A percentile compares a stretch with the other conserved stretches of the same genome.
phyloP scores from a whole-genome alignment of 2,888 invertebrate genomes.

The Polydrusus cervinus region DNA sequence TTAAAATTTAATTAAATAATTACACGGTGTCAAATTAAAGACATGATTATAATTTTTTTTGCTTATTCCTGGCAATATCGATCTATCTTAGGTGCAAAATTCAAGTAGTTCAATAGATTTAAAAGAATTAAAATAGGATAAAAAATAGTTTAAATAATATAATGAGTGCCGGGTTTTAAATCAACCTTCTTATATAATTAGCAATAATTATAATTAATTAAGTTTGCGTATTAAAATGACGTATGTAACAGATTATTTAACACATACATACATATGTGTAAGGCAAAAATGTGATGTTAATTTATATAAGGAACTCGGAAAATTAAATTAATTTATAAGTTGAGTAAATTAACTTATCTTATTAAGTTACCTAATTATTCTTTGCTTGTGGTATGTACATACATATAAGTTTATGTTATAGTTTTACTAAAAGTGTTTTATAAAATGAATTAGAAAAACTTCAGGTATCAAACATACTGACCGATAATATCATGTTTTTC shows the following conservation, averaged over 20 bases:
- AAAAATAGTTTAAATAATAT: neutral
- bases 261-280: neutral
- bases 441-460: neutral
- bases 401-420: too few species aligned
- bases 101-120: too few species aligned
- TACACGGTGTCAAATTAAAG: slow-evolving; percentile 2
- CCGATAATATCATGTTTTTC: too few species aligned
- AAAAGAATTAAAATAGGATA: too few species aligned
- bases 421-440: neutral
- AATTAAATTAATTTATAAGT: neutral
- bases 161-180: slow-evolving; percentile 2
- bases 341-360: neutral
- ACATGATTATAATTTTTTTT: too few species aligned
- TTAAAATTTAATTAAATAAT: slow-evolving; percentile 6
- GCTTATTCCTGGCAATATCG: too few species aligned
- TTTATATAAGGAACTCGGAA: neutral
- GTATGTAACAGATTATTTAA: slow-evolving; percentile 9
- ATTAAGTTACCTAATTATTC: too few species aligned
- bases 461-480: neutral
- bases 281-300: neutral
- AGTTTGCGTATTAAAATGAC: neutral
- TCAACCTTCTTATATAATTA: slow-evolving; percentile 1
- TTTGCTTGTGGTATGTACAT: too few species aligned
- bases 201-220: slow-evolving; percentile 1
- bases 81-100: too few species aligned